Evolutionary conservation across 2,888 invertebrate genomes (phyloP).

Genomic region (Dolichopus griseipennis): DNA sequence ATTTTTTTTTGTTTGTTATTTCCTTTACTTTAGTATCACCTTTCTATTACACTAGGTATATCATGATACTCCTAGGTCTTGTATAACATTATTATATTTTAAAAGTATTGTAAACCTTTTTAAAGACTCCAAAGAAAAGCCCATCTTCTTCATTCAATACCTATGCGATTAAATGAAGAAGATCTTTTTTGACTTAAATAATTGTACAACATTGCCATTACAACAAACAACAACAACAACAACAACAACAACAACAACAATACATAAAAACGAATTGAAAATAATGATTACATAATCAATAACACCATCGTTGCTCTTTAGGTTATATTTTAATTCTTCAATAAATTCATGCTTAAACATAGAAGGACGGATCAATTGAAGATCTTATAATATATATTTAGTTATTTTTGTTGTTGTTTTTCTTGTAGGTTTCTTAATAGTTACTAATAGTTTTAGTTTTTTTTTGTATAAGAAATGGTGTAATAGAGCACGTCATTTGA

Average conservation of each 20-base stretch:
- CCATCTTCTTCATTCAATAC: background rate
- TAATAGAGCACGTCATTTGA: background rate
- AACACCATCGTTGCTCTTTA: background rate
- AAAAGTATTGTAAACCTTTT: background rate
- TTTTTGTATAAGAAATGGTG: background rate
- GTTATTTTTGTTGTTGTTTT: background rate
- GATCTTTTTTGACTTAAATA: background rate
- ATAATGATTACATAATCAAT: background rate
- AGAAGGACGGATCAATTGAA: background rate
- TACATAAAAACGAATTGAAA: background rate
- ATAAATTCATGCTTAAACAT: background rate
- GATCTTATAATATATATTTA: background rate
- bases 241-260: background rate
- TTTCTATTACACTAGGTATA: background rate
- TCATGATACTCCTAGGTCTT: background rate
- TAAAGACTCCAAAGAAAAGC: background rate
- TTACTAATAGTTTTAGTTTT: background rate
- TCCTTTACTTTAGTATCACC: background rate
- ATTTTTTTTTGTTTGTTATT: background rate
- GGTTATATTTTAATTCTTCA: background rate
- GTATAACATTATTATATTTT: background rate
- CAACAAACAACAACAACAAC: background rate
- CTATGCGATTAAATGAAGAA: slow-evolving; percentile 6
- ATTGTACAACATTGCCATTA: background rate
- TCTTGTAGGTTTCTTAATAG: background rate